Evolutionary conservation across 2,113 vertebrate species (phyloP).

Genomic region (Pterocles burchelli): DNA sequence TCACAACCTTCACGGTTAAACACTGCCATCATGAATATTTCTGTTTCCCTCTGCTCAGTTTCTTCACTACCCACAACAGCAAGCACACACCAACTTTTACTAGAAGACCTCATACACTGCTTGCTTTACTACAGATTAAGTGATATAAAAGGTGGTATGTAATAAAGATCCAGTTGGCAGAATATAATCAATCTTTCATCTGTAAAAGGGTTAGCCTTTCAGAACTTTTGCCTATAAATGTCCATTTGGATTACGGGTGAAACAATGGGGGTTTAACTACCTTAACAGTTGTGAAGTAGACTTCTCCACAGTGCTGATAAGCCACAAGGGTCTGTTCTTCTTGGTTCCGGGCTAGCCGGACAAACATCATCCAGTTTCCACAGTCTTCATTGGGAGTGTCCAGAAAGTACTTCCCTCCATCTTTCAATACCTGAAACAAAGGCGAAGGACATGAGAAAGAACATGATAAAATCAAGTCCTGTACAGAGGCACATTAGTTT

Average conservation of each 20-base stretch:
- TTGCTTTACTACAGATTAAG: background rate
- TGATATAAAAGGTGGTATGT: background rate
- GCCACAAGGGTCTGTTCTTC: slow-evolving; percentile 72
- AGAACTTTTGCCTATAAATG: background rate
- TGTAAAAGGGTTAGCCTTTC: background rate
- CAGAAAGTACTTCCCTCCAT: slow-evolving; percentile 68
- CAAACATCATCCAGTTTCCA: slow-evolving; percentile 76
- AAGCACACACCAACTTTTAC: background rate
- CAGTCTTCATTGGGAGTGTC: slow-evolving; percentile 72
- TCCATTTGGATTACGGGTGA: background rate
- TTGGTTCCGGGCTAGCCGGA: slow-evolving; percentile 65
- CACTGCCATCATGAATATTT: background rate
- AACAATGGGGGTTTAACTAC: slow-evolving; percentile 13
- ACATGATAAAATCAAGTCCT: background rate
- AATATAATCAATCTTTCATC: background rate
- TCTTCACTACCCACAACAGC: background rate
- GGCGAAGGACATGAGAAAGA: background rate
- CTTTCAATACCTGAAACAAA: slow-evolving; percentile 64
- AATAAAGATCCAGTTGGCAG: background rate
- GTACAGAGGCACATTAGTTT: background rate
- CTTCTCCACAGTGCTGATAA: slow-evolving; percentile 71
- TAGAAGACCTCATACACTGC: background rate
- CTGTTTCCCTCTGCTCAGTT: background rate
- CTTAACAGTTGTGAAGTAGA: slow-evolving; percentile 72
- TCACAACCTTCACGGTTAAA: background rate